These are phyloP conservation scores for Polydrusus cervinus DNA, from an alignment of 2,888 invertebrate species.

Conservation along the genomic window DNA sequence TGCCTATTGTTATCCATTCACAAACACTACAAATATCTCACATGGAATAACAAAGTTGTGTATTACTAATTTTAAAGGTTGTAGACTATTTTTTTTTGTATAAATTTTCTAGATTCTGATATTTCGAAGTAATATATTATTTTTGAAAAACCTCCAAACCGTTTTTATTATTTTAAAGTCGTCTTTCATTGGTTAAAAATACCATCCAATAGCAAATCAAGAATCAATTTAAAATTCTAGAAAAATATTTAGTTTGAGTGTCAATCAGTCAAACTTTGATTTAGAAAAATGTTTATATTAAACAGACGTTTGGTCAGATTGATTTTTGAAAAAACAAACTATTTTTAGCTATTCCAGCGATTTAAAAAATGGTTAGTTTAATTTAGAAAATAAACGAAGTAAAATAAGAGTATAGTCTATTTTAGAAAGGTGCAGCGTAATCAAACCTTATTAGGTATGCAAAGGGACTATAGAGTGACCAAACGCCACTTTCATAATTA, in stretches of 20 bases:
- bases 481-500: too few relatives aligned
- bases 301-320: neutral
- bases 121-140: neutral
- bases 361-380: slow-evolving; percentile 2
- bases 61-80: too few relatives aligned
- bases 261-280: slow-evolving; percentile 28
- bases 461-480: too few relatives aligned
- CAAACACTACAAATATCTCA: too few relatives aligned
- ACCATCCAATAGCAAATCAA: slow-evolving; percentile 13
- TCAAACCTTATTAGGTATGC: too few relatives aligned
- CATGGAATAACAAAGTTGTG: too few relatives aligned
- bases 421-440: too few relatives aligned
- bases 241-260: slow-evolving; percentile 43
- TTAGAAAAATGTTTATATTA: slow-evolving; percentile 47
- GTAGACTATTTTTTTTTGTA: too few relatives aligned
- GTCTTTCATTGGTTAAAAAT: slow-evolving; percentile 30
- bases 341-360: neutral
- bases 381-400: neutral
- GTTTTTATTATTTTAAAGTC: slow-evolving; percentile 24
- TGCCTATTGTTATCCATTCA: too few relatives aligned
- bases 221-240: slow-evolving; percentile 27
- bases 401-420: too few relatives aligned
- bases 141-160: slow-evolving; percentile 8
- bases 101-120: too few relatives aligned
- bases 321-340: slow-evolving; percentile 12